Evolutionary conservation across 2,113 vertebrate species (phyloP).

Genomic region (Brachypodius melanocephalos): DNA sequence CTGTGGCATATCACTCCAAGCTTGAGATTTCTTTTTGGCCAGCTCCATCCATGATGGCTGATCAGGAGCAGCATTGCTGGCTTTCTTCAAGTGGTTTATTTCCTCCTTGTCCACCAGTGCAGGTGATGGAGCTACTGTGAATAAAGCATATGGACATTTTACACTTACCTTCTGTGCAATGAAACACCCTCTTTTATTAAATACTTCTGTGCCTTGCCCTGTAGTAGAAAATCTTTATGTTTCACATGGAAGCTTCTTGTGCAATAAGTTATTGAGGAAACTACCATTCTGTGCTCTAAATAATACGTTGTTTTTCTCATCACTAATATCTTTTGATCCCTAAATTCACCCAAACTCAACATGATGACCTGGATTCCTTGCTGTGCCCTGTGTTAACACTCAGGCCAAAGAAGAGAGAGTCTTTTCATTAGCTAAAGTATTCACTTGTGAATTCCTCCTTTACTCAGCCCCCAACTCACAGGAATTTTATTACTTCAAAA

Average conservation of each 20-base stretch:
- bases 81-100: constrained; percentile 72
- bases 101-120: constrained; percentile 69
- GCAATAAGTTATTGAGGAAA: neutral
- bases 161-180: neutral
- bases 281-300: neutral
- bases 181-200: neutral
- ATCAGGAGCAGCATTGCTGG: constrained; percentile 61
- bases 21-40: constrained; percentile 95
- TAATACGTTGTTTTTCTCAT: neutral
- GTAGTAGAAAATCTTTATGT: neutral
- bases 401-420: neutral
- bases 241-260: neutral
- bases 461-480: neutral
- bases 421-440: neutral
- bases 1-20: constrained; percentile 91
- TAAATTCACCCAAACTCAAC: neutral
- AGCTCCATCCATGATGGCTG: constrained; percentile 96
- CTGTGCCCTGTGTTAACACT: neutral
- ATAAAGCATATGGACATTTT: neutral
- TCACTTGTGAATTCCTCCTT: neutral
- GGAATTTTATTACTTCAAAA: neutral
- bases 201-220: neutral
- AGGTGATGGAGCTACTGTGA: constrained; percentile 49
- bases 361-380: neutral
- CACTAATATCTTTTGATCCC: neutral